These are phyloP conservation scores for Herpailurus yagouaroundi DNA, from an alignment of 2,113 vertebrate species.

Conservation along the genomic window DNA sequence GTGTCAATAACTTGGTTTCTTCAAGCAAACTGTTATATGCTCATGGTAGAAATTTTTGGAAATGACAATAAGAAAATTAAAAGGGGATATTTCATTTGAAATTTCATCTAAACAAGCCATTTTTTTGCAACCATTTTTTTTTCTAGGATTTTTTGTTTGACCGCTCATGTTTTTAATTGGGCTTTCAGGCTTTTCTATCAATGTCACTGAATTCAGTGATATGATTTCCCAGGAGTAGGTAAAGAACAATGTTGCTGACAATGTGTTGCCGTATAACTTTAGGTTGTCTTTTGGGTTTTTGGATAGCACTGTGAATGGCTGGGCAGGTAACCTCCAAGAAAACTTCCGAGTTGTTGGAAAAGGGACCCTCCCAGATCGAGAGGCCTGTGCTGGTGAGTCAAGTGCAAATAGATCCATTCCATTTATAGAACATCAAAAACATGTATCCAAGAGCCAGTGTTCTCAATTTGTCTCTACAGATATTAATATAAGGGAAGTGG, in stretches of 20 bases:
- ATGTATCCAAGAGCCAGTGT: background rate
- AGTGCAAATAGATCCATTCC: background rate
- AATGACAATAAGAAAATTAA: background rate
- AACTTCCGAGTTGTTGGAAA: background rate
- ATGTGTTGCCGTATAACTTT: background rate
- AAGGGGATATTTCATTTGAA: background rate
- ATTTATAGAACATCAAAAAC: background rate
- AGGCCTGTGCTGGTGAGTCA: background rate
- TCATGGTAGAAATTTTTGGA: background rate
- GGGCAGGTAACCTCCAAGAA: background rate
- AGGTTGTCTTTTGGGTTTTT: background rate
- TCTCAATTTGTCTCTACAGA: background rate
- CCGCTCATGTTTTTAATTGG: background rate
- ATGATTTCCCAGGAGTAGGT: background rate
- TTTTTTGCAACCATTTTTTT: background rate
- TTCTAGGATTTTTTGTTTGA: background rate
- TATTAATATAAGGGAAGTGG: background rate
- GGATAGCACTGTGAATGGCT: background rate
- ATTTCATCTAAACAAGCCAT: background rate
- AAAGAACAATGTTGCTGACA: background rate
- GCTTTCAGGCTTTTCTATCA: background rate
- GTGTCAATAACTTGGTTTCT: constrained; percentile 15
- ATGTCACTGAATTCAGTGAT: background rate
- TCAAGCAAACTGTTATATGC: background rate
- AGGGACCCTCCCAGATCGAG: background rate